These are phyloP conservation scores for Acronicta psi DNA, from an alignment of 2,888 invertebrate genomes.

Conservation along the genomic window DNA sequence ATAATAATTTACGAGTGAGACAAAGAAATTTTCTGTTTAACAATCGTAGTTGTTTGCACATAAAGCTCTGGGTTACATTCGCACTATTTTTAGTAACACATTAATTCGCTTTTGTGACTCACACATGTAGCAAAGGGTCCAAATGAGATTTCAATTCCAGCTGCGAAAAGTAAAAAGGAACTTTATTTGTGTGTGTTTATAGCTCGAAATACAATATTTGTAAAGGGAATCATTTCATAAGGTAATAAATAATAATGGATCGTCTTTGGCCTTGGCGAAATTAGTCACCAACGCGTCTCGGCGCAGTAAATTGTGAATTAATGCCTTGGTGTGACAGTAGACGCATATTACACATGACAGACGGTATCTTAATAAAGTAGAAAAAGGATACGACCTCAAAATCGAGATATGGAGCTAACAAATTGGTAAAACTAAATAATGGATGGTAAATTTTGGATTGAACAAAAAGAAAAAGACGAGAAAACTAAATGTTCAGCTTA, in stretches of 20 bases:
- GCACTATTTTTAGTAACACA: slow-evolving; percentile 77
- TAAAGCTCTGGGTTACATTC: slow-evolving; percentile 63
- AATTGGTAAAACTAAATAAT: slow-evolving; percentile 25
- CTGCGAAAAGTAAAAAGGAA: slow-evolving; percentile 54
- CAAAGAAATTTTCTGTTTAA: slow-evolving; percentile 56
- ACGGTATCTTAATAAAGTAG: slow-evolving; percentile 48
- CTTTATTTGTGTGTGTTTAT: slow-evolving; percentile 64
- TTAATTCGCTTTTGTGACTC: slow-evolving; percentile 79
- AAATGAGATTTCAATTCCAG: slow-evolving; percentile 70
- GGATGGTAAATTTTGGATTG: slow-evolving; percentile 26
- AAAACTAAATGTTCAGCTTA: slow-evolving; percentile 24
- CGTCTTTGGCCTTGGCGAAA: slow-evolving; percentile 85
- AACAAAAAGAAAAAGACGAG: slow-evolving; percentile 14
- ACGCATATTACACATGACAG: slow-evolving; percentile 57
- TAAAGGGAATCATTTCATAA: slow-evolving; percentile 73
- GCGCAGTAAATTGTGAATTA: slow-evolving; percentile 72
- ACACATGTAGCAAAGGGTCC: slow-evolving; percentile 75
- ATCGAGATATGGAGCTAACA: slow-evolving; percentile 22
- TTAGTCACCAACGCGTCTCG: slow-evolving; percentile 75
- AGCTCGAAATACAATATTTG: slow-evolving; percentile 58
- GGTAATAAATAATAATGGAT: slow-evolving; percentile 87
- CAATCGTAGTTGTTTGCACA: slow-evolving; percentile 60
- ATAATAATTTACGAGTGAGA: slow-evolving; percentile 40
- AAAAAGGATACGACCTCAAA: slow-evolving; percentile 45
- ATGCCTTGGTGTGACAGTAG: slow-evolving; percentile 65